Percentiles rank a stretch among this genome's conserved stretches.
Conservation (phyloP, 2,113 vertebrate genomes). For the Albula glossodonta region DNA sequence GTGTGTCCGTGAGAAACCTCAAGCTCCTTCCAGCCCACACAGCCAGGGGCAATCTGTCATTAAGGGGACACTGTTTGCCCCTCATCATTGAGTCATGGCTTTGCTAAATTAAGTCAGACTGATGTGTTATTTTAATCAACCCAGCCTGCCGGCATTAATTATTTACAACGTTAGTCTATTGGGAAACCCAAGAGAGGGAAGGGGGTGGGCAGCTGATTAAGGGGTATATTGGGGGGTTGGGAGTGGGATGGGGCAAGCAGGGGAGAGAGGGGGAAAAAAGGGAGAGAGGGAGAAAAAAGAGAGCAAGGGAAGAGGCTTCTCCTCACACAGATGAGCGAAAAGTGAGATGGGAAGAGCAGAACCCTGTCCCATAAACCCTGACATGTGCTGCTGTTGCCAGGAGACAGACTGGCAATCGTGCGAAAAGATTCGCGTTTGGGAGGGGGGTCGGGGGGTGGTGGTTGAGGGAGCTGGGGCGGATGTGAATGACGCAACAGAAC, state of each 20-base stretch:
- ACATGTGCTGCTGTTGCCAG: neutral
- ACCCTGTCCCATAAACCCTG: neutral
- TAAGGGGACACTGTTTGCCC: conserved; percentile 13
- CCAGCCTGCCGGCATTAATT: conserved; percentile 64
- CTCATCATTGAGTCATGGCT: conserved; percentile 45
- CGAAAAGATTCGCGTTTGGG: neutral
- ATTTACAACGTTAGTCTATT: conserved; percentile 66
- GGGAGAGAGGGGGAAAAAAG: neutral
- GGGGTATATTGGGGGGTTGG: conserved; percentile 29
- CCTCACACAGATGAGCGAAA: neutral
- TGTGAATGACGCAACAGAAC: neutral
- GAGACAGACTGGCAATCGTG: neutral
- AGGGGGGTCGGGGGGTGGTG: neutral
- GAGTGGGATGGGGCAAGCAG: neutral
- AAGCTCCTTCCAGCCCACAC: conserved; percentile 5
- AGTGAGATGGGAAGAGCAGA: neutral
- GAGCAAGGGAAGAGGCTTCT: neutral
- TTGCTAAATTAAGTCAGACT: conserved; percentile 57
- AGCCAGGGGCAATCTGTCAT: conserved; percentile 38
- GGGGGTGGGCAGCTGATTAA: conserved; percentile 42
- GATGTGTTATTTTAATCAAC: conserved; percentile 71
- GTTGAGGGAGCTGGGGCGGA: no score
- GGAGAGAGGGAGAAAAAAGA: neutral
- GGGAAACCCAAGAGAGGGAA: conserved; percentile 46
- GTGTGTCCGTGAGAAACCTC: neutral